Percentiles rank a stretch among this genome's conserved stretches.
These are phyloP conservation scores for Orestias chungarensis DNA, from an alignment of 2,797 vertebrate genomes.

Conservation along the genomic window DNA sequence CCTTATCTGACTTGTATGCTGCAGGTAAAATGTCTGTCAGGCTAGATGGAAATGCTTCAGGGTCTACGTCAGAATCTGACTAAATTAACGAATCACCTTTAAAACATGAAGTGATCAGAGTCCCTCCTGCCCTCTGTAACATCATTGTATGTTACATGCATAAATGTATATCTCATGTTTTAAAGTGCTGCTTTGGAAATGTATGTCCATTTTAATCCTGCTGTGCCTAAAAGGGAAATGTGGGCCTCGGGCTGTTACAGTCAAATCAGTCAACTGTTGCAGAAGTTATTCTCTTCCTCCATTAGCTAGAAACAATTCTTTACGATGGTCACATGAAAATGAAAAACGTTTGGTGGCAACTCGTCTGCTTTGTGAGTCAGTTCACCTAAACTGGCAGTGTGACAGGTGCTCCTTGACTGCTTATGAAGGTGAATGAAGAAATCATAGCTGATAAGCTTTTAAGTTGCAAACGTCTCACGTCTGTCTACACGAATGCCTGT, in stretches of 20 bases:
- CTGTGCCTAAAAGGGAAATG: neutral
- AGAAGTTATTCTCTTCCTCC: conserved; percentile 3
- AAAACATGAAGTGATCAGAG: too few species aligned
- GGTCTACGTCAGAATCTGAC: neutral
- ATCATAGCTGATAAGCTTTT: conserved; percentile 51
- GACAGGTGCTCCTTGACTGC: conserved; percentile 36
- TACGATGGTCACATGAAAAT: conserved; percentile 1
- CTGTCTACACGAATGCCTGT: conserved; percentile 47
- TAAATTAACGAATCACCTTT: too few species aligned
- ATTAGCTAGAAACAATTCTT: neutral
- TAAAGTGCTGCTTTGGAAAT: too few species aligned
- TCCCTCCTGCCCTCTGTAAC: neutral
- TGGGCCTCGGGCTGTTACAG: neutral
- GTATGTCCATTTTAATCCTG: neutral
- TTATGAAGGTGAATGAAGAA: conserved; percentile 38
- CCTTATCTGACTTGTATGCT: neutral
- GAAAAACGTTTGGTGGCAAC: conserved; percentile 2
- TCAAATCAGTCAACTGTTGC: neutral
- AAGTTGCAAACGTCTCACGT: conserved; percentile 21
- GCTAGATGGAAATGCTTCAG: neutral
- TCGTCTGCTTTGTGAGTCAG: conserved; percentile 41
- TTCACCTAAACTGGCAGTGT: conserved; percentile 24
- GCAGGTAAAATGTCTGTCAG: neutral
- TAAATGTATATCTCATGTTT: too few species aligned
- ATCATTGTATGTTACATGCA: too few species aligned